Conservation (phyloP, 2,797 vertebrate genomes). For the Poeciliopsis infans region DNA sequence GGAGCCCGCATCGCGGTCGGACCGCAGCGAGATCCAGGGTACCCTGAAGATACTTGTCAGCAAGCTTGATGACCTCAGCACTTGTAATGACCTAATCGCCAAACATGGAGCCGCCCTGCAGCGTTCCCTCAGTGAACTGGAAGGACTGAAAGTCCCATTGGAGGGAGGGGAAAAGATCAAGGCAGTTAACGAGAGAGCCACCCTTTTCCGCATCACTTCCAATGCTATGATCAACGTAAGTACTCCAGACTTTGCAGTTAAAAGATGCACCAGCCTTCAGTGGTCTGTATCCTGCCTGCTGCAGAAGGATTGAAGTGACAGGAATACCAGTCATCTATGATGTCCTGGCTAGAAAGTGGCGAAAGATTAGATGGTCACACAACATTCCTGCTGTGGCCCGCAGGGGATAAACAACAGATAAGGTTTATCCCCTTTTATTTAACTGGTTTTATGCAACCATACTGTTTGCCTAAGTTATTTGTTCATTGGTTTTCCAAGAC, state of each 20-base stretch:
- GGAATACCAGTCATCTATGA: slow-evolving; percentile 29
- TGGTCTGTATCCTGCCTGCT: slow-evolving; percentile 5
- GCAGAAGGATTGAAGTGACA: slow-evolving; percentile 35
- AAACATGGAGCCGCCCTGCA: slow-evolving; percentile 97
- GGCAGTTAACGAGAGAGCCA: slow-evolving; percentile 92
- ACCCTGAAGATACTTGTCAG: slow-evolving; percentile 90
- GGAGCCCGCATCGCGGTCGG: slow-evolving; percentile 88
- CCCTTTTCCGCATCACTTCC: slow-evolving; percentile 98
- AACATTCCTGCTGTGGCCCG: slow-evolving; percentile 3
- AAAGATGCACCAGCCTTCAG: slow-evolving; percentile 5
- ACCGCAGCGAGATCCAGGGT: slow-evolving; percentile 90
- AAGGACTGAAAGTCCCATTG: slow-evolving; percentile 86
- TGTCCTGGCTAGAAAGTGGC: slow-evolving; percentile 26
- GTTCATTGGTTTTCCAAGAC: background rate
- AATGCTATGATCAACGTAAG: slow-evolving; percentile 99
- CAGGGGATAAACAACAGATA: slow-evolving; percentile 3
- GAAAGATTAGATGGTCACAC: slow-evolving; percentile 35
- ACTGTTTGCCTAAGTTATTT: background rate
- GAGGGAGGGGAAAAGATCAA: slow-evolving; percentile 96
- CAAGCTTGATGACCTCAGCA: slow-evolving; percentile 95
- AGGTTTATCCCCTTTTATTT: background rate
- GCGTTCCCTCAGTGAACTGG: slow-evolving; percentile 94
- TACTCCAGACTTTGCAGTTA: slow-evolving; percentile 24
- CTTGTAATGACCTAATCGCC: slow-evolving; percentile 94
- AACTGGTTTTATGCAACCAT: background rate